Evolutionary conservation across 2,888 invertebrate genomes (phyloP), one percentile per base, ranked within the genome.

Genomic region (Scaptomyza flava): DNA sequence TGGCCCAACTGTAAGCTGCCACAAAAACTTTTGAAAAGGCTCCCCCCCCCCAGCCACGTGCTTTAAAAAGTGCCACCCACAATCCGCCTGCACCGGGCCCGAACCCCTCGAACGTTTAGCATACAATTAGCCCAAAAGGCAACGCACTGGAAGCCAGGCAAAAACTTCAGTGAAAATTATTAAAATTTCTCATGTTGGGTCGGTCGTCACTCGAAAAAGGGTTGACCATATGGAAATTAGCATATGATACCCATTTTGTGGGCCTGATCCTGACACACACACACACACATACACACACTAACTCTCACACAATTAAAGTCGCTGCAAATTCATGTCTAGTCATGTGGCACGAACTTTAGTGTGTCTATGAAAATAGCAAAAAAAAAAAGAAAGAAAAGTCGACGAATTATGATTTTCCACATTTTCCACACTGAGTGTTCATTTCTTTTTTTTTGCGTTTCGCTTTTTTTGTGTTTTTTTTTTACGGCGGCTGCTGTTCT

Each of bases 141-240:
- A 69, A 61, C 61, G 73, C 60, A 60, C 51, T 58, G 56, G 54
- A 69, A 67, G 81, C 52, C 72, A 58, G 77, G 68, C 71, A 71
- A 85, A 89, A 87, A 83, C 89, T 89, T 89, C 76, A 67, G 75
- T 72, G 86, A 72, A 87, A 84, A 89, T 89, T 87, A 89, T 87
- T 89, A 87, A 87, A 82, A 86, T 86, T 88, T 83, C 60, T 59
- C 56, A 46, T 42, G 70, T 77, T 67, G 81, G 74, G 62, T 74
- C 62, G 74, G 62, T 74, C 62, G 70, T 68, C 64, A 79, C 65
- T 68, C 48, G 45, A 70, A 83, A 83, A 89, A 84, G 81, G 87
- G 86, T 79, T 90, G 89, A 80, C 89, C 87, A 86, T 88, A 88
- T 90, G 87, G 73, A 89, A 89, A 88, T 89, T 88, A 89, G 89